A percentile compares a stretch with the other conserved stretches of the same genome.
Evolutionary conservation across 35 echinoderm and acorn worm genomes (phyloP).

Genomic region (Apostichopus californicus): DNA sequence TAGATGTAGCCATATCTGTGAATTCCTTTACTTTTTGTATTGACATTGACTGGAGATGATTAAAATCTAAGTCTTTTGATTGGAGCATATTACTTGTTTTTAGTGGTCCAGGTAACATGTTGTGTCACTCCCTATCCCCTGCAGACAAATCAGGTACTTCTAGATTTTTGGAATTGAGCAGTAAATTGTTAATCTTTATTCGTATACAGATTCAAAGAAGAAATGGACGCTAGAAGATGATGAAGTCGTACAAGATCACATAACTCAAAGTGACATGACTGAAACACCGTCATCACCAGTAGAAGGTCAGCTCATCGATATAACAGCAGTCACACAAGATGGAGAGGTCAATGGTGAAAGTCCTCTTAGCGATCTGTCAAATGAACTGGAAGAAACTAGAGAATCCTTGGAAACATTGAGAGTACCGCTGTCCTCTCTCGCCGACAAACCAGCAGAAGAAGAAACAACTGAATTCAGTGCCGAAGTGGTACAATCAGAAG

Average conservation of each 20-base stretch:
- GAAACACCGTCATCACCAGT: neutral
- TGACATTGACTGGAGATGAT: too few relatives aligned
- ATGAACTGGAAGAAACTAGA: neutral
- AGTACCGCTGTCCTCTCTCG: neutral
- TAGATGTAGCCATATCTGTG: too few relatives aligned
- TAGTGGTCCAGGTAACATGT: too few relatives aligned
- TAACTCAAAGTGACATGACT: neutral
- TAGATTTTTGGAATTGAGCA: too few relatives aligned
- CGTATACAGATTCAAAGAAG: neutral
- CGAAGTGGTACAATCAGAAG: neutral
- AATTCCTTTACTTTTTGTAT: too few relatives aligned
- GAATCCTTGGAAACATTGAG: neutral
- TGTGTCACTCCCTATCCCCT: too few relatives aligned
- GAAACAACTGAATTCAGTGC: neutral
- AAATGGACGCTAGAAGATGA: neutral
- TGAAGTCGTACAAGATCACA: neutral
- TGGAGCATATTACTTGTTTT: too few relatives aligned
- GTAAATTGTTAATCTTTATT: neutral
- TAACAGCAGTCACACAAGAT: neutral
- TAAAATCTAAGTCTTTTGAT: too few relatives aligned
- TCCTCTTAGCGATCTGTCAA: neutral
- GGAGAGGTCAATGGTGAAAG: slow-evolving; percentile 28
- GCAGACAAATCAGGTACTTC: too few relatives aligned
- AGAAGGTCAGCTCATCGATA: slow-evolving; percentile 40
- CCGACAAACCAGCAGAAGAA: neutral